Evolutionary conservation across 2,888 invertebrate species (phyloP), one percentile per base, ranked within the genome.

Genomic region (Linhomoeus sp.): DNA sequence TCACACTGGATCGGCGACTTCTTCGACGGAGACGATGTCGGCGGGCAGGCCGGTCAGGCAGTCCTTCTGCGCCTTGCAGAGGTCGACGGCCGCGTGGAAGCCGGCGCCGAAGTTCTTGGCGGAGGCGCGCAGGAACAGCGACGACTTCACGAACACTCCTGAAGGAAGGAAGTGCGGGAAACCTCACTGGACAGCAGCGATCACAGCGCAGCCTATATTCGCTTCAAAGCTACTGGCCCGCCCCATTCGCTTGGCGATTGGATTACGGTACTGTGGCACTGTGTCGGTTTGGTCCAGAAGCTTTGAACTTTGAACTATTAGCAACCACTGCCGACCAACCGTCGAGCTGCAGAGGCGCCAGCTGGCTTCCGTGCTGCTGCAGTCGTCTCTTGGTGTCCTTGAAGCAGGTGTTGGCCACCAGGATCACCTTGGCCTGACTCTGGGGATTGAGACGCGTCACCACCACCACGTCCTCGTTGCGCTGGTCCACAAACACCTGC

Each of bases 341-440:
- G n/a, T 41, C 36, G 22, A 48, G 36, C 12, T n/a, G 23, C 15
- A 48, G 37, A 7, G 48, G 45, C 48, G 45, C 3, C 29, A 23
- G 22, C 58, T 55, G 61, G 45, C 3, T n/a, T 23, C n/a, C n/a
- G 2, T 9, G 29, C 7, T 29, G 29, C 29, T 29, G 29, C 7
- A 9, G 7, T 5, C 29, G 37, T 19, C 20, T 12, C 3, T 5
- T 7, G 35, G 51, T 41, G 14, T 49, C 50, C 17, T 54, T 47
- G 67, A 92, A 94, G 9, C 83, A 79, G 5, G 88, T 90, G 67
- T 82, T 80, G 1, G 90, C 82, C 29, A 94, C 80, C 48, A 92
- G 68, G 50, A 97, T 77, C 46, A 92, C 82, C 49, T 85, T 84
- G 66, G 84, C 78, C 57, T 90, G 82, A 0, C 78, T 78, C 41